phyloP scores from a whole-genome alignment of 2,113 vertebrate genomes.

The Corvus hawaiiensis region DNA sequence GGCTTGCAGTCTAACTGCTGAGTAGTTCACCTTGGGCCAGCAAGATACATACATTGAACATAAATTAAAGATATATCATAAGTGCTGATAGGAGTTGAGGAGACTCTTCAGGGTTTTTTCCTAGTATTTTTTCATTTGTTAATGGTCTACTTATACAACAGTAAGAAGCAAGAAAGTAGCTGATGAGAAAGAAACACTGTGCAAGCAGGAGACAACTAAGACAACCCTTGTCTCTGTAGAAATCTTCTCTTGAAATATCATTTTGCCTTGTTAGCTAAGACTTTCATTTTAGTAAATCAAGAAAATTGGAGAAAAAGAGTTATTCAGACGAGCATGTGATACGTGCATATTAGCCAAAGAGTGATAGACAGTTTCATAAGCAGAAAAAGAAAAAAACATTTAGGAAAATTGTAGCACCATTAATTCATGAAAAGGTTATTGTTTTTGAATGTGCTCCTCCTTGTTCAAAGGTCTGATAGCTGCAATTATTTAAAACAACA shows the following conservation, averaged over 20 bases:
- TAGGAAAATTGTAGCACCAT: slow-evolving; percentile 4
- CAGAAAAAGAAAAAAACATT: not conserved
- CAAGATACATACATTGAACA: not conserved
- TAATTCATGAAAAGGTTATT: not conserved
- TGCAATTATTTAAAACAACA: slow-evolving; percentile 31
- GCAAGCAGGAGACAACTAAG: not conserved
- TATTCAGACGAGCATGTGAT: not conserved
- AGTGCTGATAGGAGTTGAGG: not conserved
- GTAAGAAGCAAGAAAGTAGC: not conserved
- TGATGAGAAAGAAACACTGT: not conserved
- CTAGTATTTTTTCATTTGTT: not conserved
- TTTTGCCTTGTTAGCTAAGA: not conserved
- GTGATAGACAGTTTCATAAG: not conserved
- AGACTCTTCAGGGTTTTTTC: not conserved
- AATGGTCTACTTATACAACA: not conserved
- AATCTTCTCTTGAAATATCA: not conserved
- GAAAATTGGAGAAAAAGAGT: not conserved
- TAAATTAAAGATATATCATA: not conserved
- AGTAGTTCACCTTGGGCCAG: not conserved
- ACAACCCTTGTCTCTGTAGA: not conserved
- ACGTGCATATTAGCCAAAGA: not conserved
- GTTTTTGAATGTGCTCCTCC: not conserved
- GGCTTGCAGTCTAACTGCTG: not conserved
- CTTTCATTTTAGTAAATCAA: not conserved
- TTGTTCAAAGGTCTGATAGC: not conserved